These are phyloP conservation scores for Pollicipes pollicipes DNA, from an alignment of 1,140 invertebrate species.

Conservation along the genomic window DNA sequence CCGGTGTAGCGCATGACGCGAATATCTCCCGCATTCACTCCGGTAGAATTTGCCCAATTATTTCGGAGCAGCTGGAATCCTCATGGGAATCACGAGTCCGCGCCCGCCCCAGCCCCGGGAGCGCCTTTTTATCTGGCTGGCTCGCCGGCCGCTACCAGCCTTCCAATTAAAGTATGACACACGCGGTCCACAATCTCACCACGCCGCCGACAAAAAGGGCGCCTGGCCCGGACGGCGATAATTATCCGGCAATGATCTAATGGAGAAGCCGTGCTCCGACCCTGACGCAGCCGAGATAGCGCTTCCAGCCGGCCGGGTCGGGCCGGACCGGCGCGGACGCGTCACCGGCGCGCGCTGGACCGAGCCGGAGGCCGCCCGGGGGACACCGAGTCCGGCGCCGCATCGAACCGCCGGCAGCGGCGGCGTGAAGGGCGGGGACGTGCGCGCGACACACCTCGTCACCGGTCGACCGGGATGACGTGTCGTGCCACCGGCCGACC, in stretches of 20 bases:
- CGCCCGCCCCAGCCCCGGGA: background rate
- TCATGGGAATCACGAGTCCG: background rate
- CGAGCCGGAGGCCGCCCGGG: no score
- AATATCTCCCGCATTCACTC: background rate
- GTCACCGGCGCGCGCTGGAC: no score
- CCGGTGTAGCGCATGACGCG: background rate
- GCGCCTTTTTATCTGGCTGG: background rate
- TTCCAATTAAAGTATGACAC: constrained; percentile 1
- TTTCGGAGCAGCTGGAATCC: background rate
- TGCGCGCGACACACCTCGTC: no score
- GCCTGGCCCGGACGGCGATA: background rate
- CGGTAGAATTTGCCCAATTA: background rate
- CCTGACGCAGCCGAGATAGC: no score
- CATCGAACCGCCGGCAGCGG: no score
- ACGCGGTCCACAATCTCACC: background rate
- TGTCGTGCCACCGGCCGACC: no score
- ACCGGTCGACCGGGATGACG: no score
- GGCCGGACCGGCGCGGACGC: no score
- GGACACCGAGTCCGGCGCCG: no score
- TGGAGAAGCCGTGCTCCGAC: background rate
- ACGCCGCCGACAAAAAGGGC: background rate
- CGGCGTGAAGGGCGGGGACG: no score
- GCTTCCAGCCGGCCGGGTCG: no score
- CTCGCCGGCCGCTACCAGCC: background rate
- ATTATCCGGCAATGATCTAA: background rate